Conservation (phyloP, 1,140 invertebrate species). For the Temnothorax curvispinosus region DNA sequence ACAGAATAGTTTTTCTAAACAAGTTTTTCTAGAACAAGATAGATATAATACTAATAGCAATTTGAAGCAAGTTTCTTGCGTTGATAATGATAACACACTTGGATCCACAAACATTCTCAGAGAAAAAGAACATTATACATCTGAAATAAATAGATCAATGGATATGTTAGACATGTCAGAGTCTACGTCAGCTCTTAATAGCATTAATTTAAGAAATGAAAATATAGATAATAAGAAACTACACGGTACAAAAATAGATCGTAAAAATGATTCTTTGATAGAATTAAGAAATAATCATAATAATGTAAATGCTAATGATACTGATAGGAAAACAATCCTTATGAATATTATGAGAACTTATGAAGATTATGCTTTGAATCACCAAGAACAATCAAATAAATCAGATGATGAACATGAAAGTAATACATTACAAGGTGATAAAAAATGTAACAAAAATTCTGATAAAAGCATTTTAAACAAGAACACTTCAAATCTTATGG, state of each 20-base stretch:
- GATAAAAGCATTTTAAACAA: not conserved
- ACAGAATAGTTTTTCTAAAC: not conserved
- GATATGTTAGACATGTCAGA: not conserved
- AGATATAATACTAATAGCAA: not conserved
- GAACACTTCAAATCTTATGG: not conserved
- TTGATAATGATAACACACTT: conserved; percentile 9
- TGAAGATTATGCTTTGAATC: not conserved
- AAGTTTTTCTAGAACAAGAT: not conserved
- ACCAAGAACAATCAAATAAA: not conserved
- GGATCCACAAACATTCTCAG: not conserved
- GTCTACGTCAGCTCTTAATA: not conserved
- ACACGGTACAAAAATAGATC: not conserved
- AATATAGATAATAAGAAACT: not conserved
- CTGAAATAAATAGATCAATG: not conserved
- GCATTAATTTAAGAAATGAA: conserved; percentile 14
- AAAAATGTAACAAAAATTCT: not conserved
- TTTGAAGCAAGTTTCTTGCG: not conserved
- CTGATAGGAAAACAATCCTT: not conserved
- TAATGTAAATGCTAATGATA: not conserved
- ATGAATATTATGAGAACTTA: not conserved
- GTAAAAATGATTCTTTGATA: not conserved
- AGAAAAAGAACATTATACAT: not conserved
- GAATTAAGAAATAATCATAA: not conserved
- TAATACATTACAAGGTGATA: not conserved
- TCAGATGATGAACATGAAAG: not conserved